Evolutionary conservation across 2,113 vertebrate species (phyloP).

Genomic region (Tamias sibiricus): DNA sequence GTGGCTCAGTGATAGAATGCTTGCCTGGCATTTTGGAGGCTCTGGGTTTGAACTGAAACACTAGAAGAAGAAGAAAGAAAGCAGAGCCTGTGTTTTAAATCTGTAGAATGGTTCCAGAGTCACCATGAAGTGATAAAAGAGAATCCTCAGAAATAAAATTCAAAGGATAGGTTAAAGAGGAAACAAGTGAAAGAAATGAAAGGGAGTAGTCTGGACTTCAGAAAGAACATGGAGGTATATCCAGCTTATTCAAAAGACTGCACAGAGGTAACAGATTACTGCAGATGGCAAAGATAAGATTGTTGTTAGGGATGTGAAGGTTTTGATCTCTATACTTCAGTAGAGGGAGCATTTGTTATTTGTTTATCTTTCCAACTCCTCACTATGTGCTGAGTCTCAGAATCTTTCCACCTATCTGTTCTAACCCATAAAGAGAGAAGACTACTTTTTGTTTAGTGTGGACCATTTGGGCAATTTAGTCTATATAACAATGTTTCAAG

Average conservation of each 20-base stretch:
- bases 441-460: slow-evolving; percentile 13
- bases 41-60: too few species aligned
- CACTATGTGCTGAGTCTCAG: not conserved
- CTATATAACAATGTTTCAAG: not conserved
- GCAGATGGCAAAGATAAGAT: not conserved
- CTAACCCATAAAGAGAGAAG: not conserved
- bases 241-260: not conserved
- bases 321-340: not conserved
- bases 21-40: too few species aligned
- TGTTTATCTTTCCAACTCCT: not conserved
- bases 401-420: not conserved
- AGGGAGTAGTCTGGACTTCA: not conserved
- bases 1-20: too few species aligned
- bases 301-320: not conserved
- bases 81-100: not conserved
- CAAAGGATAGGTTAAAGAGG: not conserved
- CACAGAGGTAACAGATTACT: not conserved
- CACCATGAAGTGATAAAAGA: not conserved
- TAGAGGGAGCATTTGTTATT: not conserved
- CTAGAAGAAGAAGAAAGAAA: not conserved
- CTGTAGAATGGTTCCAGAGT: not conserved
- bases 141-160: slow-evolving; percentile 9
- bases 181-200: not conserved
- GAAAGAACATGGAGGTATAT: not conserved
- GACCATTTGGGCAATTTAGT: not conserved